Percentiles rank a stretch among this genome's conserved stretches.
These are phyloP conservation scores for Nothobranchius furzeri DNA, from an alignment of 2,113 vertebrate species.

Conservation along the genomic window DNA sequence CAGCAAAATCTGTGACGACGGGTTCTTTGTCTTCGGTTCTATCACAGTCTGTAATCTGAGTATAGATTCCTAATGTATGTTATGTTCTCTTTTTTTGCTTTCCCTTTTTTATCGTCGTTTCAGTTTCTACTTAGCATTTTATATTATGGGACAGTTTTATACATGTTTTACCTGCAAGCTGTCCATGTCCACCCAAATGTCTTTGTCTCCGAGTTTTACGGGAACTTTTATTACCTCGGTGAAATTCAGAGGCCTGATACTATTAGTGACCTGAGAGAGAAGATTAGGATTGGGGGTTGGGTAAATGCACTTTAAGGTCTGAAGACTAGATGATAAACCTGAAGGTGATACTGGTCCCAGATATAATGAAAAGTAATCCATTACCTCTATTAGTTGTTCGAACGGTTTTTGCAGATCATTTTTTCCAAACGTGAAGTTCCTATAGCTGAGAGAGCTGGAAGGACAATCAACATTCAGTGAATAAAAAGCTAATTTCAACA, in stretches of 20 bases:
- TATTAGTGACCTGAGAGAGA: conserved; percentile 75
- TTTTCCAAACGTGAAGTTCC: conserved; percentile 76
- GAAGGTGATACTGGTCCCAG: neutral
- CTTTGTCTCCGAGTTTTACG: conserved; percentile 57
- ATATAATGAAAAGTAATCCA: neutral
- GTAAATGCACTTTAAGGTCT: neutral
- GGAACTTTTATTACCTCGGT: conserved; percentile 78
- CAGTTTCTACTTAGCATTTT: neutral
- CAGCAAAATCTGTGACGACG: conserved; percentile 26
- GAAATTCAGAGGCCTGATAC: conserved; percentile 64
- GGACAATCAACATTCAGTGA: neutral
- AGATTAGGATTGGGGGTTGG: too few relatives aligned
- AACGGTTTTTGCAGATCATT: conserved; percentile 63
- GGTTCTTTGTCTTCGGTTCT: conserved; percentile 22
- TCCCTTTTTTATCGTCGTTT: neutral
- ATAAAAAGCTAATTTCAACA: neutral
- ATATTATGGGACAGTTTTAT: too few relatives aligned
- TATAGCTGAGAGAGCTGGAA: conserved; percentile 78
- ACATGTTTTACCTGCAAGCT: conserved; percentile 41
- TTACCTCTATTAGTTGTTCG: conserved; percentile 74
- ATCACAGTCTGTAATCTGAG: conserved; percentile 74
- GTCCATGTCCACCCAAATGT: conserved; percentile 74
- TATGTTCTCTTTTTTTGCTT: neutral
- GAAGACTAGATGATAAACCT: neutral
- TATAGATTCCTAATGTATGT: neutral